These are phyloP conservation scores for Criorhina ranunculi DNA, from an alignment of 2,888 invertebrate genomes.

Conservation along the genomic window DNA sequence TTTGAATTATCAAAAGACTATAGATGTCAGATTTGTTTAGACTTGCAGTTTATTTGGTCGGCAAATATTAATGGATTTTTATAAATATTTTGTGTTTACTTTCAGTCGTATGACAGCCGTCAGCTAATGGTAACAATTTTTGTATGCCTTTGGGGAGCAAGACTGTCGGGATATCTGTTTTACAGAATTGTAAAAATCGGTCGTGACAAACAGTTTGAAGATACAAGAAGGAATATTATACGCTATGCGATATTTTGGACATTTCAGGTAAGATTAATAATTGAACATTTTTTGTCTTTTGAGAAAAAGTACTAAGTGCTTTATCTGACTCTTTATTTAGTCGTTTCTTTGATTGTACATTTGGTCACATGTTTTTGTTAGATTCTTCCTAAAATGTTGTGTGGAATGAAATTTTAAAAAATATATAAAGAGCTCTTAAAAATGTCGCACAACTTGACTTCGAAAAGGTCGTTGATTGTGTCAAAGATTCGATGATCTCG, in stretches of 20 bases:
- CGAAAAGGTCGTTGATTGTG: too few relatives aligned
- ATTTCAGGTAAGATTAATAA: conserved; percentile 88
- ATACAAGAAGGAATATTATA: conserved; percentile 93
- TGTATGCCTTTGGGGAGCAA: conserved; percentile 94
- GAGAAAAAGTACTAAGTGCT: too few relatives aligned
- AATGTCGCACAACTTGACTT: too few relatives aligned
- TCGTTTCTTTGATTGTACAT: too few relatives aligned
- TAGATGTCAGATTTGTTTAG: conserved; percentile 5
- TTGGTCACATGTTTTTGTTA: too few relatives aligned
- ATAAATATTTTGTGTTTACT: conserved; percentile 58
- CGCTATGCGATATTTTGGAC: conserved; percentile 97
- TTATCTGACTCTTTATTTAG: too few relatives aligned
- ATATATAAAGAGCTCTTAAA: too few relatives aligned
- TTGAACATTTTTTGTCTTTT: background rate
- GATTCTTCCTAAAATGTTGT: too few relatives aligned
- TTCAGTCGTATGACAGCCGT: conserved; percentile 92
- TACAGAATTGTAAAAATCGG: conserved; percentile 96
- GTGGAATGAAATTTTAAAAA: too few relatives aligned
- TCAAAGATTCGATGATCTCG: too few relatives aligned
- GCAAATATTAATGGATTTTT: conserved; percentile 35
- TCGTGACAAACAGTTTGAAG: conserved; percentile 95
- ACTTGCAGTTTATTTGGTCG: conserved; percentile 10
- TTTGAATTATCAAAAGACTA: conserved; percentile 17
- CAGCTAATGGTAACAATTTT: conserved; percentile 96
- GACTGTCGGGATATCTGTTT: conserved; percentile 94